Percentiles rank a stretch among this genome's conserved stretches.
phyloP scores from a whole-genome alignment of 2,113 vertebrate species.

The Alectura lathami region DNA sequence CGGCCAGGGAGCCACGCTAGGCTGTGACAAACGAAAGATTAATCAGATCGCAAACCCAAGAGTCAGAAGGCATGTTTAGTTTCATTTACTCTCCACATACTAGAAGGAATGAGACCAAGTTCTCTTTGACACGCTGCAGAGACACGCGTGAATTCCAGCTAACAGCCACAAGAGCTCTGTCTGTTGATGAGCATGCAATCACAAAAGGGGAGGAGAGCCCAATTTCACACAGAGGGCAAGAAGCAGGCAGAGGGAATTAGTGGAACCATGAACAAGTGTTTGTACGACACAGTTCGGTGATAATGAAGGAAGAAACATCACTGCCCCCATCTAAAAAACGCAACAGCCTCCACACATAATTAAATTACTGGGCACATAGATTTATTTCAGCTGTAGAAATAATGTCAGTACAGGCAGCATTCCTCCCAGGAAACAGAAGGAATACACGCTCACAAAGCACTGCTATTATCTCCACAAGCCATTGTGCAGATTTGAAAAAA shows the following conservation, averaged over 20 bases:
- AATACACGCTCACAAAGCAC: not conserved
- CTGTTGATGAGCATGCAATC: not conserved
- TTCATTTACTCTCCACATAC: not conserved
- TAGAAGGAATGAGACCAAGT: conserved; percentile 12
- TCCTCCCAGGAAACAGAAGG: not conserved
- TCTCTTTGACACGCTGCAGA: not conserved
- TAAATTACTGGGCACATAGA: not conserved
- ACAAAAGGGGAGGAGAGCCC: not conserved
- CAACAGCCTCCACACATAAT: not conserved
- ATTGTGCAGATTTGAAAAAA: not conserved
- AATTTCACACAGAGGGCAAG: not conserved
- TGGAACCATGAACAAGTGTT: conserved; percentile 13
- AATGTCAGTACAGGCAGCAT: not conserved
- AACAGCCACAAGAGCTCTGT: not conserved
- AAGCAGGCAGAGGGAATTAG: not conserved
- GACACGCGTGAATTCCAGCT: not conserved
- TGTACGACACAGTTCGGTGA: not conserved
- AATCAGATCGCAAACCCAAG: not conserved
- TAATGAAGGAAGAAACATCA: conserved; percentile 1
- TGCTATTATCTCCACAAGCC: not conserved
- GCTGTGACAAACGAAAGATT: not conserved
- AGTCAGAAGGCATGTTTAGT: not conserved
- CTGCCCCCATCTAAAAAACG: not conserved
- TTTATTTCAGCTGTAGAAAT: conserved; percentile 19
- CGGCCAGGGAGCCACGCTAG: not conserved